Conservation (phyloP, 2,797 vertebrate species). For the Cossypha polioptera region DNA sequence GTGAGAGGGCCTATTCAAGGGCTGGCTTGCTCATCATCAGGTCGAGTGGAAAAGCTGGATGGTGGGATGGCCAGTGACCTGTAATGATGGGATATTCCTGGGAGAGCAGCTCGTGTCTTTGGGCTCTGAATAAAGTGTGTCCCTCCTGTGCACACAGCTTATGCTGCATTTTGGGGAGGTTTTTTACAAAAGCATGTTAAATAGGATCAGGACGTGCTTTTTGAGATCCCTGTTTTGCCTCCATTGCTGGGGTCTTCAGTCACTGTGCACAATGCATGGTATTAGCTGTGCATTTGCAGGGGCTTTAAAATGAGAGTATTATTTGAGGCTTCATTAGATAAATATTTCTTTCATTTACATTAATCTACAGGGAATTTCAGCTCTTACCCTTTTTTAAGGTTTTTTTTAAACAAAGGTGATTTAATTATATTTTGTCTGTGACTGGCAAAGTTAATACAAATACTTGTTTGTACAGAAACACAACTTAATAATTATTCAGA, state of each 20-base stretch:
- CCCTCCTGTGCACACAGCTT: neutral
- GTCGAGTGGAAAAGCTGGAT: neutral
- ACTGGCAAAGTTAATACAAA: neutral
- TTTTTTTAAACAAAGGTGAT: neutral
- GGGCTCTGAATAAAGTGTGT: neutral
- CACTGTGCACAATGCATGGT: neutral
- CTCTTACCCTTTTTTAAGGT: neutral
- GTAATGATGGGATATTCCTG: neutral
- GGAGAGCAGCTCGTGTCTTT: neutral
- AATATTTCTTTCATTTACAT: neutral
- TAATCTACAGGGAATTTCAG: neutral
- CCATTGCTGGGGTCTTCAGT: neutral
- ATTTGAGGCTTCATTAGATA: neutral
- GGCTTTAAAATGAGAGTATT: neutral
- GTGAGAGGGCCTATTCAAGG: neutral
- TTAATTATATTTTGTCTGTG: neutral
- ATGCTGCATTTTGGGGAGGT: neutral
- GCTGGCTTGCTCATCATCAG: neutral
- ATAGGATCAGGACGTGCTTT: neutral
- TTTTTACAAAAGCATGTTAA: neutral
- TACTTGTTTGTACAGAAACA: neutral
- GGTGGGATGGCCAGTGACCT: neutral
- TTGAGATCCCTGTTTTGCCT: neutral
- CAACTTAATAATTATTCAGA: neutral
- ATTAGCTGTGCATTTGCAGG: neutral